Percentiles rank a stretch among this genome's conserved stretches.
Evolutionary conservation across 2,797 vertebrate genomes (phyloP).

Genomic region (Alectoris magna): DNA sequence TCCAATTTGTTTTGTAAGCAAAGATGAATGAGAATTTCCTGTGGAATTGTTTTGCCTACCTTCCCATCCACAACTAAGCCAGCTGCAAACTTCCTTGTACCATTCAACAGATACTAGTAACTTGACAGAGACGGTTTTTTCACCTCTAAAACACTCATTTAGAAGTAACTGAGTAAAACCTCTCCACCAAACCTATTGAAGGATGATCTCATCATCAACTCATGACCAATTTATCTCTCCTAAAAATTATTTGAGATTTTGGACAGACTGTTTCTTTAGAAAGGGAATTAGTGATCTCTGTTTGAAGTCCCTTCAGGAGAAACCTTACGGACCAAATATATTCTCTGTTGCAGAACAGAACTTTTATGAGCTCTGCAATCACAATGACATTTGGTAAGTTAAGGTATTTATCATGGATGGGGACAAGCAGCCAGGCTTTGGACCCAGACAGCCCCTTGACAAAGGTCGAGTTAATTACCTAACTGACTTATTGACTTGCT

Average conservation of each 20-base stretch:
- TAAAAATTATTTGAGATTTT: background rate
- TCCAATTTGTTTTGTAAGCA: background rate
- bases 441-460: background rate
- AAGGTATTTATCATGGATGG: background rate
- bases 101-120: background rate
- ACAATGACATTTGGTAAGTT: background rate
- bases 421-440: background rate
- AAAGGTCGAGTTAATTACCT: background rate
- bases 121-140: background rate
- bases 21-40: slow-evolving; percentile 2
- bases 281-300: background rate
- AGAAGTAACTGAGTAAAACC: background rate
- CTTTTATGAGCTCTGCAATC: background rate
- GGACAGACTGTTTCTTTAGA: background rate
- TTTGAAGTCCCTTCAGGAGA: background rate
- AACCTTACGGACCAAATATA: background rate
- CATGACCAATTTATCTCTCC: background rate
- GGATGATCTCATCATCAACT: background rate
- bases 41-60: background rate
- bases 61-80: background rate
- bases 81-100: background rate
- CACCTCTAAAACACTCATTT: background rate
- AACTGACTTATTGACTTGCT: background rate
- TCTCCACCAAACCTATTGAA: background rate
- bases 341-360: background rate